These are phyloP conservation scores for Epizoanthus ramosus DNA, from an alignment of 92 coral and sea anemone genomes.

Conservation along the genomic window DNA sequence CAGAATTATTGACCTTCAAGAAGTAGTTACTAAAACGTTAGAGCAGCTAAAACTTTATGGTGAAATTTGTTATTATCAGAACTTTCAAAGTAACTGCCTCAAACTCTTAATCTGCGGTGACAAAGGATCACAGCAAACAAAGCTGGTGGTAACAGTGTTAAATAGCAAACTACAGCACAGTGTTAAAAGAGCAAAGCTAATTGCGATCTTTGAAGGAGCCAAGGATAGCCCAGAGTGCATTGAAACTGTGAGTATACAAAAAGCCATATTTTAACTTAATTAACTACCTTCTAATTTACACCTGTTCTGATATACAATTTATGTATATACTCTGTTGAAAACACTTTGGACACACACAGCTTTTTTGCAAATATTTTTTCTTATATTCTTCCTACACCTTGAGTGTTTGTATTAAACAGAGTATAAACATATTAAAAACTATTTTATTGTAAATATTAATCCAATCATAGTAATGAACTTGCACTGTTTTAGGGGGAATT, in stretches of 20 bases:
- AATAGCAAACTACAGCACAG: slow-evolving; percentile 18
- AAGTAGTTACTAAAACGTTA: background rate
- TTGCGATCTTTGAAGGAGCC: slow-evolving; percentile 30
- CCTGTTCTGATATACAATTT: too few species aligned
- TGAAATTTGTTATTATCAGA: background rate
- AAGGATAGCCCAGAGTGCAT: slow-evolving; percentile 24
- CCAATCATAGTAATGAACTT: too few species aligned
- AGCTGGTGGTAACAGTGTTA: slow-evolving; percentile 5
- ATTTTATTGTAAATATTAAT: too few species aligned
- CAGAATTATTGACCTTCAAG: background rate
- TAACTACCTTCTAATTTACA: too few species aligned
- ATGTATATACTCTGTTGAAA: too few species aligned
- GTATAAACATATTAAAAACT: too few species aligned
- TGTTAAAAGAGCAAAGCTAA: slow-evolving; percentile 23
- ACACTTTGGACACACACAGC: too few species aligned
- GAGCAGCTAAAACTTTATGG: background rate
- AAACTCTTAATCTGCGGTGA: background rate
- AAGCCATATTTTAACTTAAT: slow-evolving; percentile 1
- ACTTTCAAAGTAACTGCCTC: background rate
- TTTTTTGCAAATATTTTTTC: too few species aligned
- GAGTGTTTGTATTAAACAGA: too few species aligned
- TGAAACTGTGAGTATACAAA: slow-evolving; percentile 9
- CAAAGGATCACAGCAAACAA: background rate
- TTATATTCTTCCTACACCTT: too few species aligned
- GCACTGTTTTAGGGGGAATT: too few species aligned